Percentiles rank a stretch among this genome's conserved stretches.
Conservation (phyloP, 2,797 vertebrate genomes). For the Cuculus canorus region DNA sequence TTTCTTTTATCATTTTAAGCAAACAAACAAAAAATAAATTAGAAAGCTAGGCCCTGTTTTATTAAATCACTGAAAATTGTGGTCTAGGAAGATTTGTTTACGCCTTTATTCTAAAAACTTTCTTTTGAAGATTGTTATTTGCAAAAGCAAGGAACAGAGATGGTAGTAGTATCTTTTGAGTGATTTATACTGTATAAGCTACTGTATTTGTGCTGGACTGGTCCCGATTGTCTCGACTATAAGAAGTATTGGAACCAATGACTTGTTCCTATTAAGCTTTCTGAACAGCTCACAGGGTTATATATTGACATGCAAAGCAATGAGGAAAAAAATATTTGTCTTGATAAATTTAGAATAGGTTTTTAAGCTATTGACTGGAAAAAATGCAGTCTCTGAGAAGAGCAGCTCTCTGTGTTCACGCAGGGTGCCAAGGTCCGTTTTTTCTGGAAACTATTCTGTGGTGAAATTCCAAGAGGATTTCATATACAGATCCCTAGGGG, state of each 20-base stretch:
- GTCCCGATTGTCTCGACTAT: background rate
- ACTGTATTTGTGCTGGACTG: background rate
- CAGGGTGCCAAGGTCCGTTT: background rate
- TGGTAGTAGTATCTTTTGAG: background rate
- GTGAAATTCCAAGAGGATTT: background rate
- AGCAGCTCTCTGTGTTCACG: background rate
- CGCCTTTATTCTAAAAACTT: background rate
- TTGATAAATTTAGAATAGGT: background rate
- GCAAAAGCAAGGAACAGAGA: background rate
- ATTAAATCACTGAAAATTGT: background rate
- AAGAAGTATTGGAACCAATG: background rate
- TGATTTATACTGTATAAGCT: background rate
- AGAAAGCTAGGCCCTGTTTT: background rate
- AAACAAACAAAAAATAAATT: background rate
- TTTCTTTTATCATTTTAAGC: background rate
- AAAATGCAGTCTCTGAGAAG: background rate
- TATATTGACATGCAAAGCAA: background rate
- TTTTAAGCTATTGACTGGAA: background rate
- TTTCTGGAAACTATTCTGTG: background rate
- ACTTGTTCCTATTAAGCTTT: background rate
- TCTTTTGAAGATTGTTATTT: background rate
- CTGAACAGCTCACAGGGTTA: background rate
- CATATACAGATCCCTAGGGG: background rate
- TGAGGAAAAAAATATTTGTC: background rate
- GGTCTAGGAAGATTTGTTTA: background rate